These are phyloP conservation scores for Anisognathus igniventris DNA, from an alignment of 2,797 vertebrate species.

Conservation along the genomic window DNA sequence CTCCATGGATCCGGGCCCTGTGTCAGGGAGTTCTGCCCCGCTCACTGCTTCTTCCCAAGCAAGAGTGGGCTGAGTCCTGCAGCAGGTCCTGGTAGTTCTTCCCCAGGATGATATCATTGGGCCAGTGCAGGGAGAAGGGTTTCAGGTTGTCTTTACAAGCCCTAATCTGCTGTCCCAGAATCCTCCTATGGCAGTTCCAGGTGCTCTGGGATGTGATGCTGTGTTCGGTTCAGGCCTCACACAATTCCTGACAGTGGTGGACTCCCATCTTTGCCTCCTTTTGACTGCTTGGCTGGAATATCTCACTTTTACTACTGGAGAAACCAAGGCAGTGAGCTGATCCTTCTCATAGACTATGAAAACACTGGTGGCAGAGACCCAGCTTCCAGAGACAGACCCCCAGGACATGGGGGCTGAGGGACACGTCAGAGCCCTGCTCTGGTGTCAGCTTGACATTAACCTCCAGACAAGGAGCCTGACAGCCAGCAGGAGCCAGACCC, in stretches of 20 bases:
- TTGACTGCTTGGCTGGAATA: neutral
- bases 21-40: neutral
- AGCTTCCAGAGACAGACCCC: neutral
- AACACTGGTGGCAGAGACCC: neutral
- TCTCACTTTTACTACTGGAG: neutral
- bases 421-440: neutral
- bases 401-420: neutral
- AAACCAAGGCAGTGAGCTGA: neutral
- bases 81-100: neutral
- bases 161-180: neutral
- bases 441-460: neutral
- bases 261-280: neutral
- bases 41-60: neutral
- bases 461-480: neutral
- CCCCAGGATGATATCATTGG: neutral
- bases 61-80: neutral
- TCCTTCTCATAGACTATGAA: neutral
- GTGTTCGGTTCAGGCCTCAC: fast-evolving
- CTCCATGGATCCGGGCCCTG: fast-evolving
- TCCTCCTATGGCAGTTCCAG: neutral
- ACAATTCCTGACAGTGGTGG: neutral
- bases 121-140: neutral
- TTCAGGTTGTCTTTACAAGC: neutral
- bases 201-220: neutral
- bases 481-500: neutral